phyloP scores from a whole-genome alignment of 2,888 invertebrate species.

The Drosophila setosimentum region DNA sequence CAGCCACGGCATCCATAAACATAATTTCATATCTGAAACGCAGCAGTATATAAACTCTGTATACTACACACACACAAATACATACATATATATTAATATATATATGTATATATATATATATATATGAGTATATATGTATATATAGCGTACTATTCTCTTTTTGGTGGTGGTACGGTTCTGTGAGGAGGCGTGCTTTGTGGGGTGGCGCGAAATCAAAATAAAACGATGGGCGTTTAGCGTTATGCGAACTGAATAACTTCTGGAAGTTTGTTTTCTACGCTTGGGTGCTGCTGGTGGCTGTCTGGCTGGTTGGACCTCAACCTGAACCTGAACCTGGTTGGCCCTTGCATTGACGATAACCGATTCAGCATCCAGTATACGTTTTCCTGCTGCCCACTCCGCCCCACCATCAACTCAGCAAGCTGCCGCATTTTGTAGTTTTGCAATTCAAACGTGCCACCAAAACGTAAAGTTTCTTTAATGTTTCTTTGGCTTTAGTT shows the following conservation, averaged over 20 bases:
- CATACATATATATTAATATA: not conserved
- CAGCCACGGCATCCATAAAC: constrained; percentile 59
- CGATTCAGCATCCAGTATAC: constrained; percentile 38
- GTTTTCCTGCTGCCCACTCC: not conserved
- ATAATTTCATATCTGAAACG: constrained; percentile 80
- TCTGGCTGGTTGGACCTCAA: constrained; percentile 17
- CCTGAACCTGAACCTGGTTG: constrained; percentile 53
- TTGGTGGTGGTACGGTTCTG: not conserved
- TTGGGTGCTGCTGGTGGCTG: constrained; percentile 13
- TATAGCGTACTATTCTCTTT: not conserved
- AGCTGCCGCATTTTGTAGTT: constrained; percentile 35
- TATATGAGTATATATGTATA: not conserved
- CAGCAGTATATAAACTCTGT: constrained; percentile 67
- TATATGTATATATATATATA: not conserved
- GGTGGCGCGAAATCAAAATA: constrained; percentile 70
- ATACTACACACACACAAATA: constrained; percentile 4
- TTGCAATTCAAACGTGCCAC: constrained; percentile 70
- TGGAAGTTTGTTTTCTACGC: constrained; percentile 78
- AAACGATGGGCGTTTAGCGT: constrained; percentile 82
- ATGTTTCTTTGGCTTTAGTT: constrained; percentile 51
- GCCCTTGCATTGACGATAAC: constrained; percentile 54
- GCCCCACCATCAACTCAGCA: not conserved
- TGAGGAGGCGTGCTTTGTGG: not conserved
- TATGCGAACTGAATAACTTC: constrained; percentile 82
- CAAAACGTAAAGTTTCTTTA: constrained; percentile 58